Conservation (phyloP, 2,797 vertebrate genomes). For the Sciurus carolinensis region DNA sequence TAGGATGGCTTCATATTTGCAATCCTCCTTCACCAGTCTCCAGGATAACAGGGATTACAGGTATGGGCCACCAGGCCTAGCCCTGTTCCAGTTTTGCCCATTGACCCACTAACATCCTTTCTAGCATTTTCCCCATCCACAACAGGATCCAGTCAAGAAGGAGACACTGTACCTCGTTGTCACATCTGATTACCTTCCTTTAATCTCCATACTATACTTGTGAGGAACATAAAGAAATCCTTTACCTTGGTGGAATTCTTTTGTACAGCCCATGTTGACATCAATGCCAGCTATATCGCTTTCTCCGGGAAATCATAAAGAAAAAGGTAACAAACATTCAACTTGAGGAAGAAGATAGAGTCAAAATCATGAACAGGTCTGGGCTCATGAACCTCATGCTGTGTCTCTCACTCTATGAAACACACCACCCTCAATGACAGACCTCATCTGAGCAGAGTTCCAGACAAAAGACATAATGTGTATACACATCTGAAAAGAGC, state of each 20-base stretch:
- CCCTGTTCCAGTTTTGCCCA: not conserved
- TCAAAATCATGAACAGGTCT: slow-evolving; percentile 47
- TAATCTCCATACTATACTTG: not conserved
- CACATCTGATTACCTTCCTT: not conserved
- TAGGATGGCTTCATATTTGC: not conserved
- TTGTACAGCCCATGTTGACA: slow-evolving; percentile 98
- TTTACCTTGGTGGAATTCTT: slow-evolving; percentile 96
- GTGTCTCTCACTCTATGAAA: slow-evolving; percentile 2
- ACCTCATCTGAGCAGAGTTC: not conserved
- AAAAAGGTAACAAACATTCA: slow-evolving; percentile 63
- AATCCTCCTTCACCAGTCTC: not conserved
- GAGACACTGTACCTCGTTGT: not conserved
- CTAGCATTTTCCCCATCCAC: not conserved
- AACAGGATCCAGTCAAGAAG: not conserved
- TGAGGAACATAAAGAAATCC: slow-evolving; percentile 62
- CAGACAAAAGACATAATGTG: not conserved
- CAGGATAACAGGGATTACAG: not conserved
- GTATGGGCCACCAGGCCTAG: not conserved
- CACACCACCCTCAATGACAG: not conserved
- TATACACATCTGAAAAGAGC: not conserved
- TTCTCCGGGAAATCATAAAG: slow-evolving; percentile 90
- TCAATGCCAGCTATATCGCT: slow-evolving; percentile 96
- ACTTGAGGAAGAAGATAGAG: not conserved
- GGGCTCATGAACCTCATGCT: not conserved
- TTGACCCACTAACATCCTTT: slow-evolving; percentile 19